Evolutionary conservation across 1,140 invertebrate genomes (phyloP).

Genomic region (Lordiphosa collinella): DNA sequence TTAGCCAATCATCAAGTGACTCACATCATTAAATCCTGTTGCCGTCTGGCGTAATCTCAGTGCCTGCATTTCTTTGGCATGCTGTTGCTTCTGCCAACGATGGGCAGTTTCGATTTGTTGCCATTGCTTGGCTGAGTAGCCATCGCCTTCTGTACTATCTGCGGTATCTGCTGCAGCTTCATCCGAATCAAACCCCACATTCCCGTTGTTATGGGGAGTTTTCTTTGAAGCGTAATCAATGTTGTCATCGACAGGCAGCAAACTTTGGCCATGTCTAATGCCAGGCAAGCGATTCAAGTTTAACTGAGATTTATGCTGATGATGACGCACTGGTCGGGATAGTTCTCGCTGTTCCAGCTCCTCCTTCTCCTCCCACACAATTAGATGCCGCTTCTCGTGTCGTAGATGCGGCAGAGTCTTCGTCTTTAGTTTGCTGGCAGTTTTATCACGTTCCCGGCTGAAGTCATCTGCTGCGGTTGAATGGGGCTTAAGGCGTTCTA

Average conservation of each 20-base stretch:
- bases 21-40: conserved; percentile 6
- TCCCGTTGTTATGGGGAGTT: conserved; percentile 8
- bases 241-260: conserved; percentile 14
- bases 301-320: conserved; percentile 60
- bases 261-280: conserved; percentile 25
- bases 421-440: conserved; percentile 29
- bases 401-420: conserved; percentile 26
- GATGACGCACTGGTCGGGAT: conserved; percentile 28
- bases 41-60: conserved; percentile 13
- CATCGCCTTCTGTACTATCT: neutral
- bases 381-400: conserved; percentile 28
- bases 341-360: neutral
- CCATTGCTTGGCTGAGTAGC: conserved; percentile 20
- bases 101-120: conserved; percentile 29
- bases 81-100: conserved; percentile 37
- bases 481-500: conserved; percentile 6
- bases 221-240: conserved; percentile 21
- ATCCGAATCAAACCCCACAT: neutral
- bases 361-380: conserved; percentile 35
- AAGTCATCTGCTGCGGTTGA: conserved; percentile 32
- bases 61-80: conserved; percentile 28
- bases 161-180: neutral
- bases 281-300: conserved; percentile 9
- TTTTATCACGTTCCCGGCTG: conserved; percentile 44
- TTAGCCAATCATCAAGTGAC: neutral